Base-by-base conservation (phyloP, 2,888 invertebrate species). In the Scaeva pyrastri region DNA sequence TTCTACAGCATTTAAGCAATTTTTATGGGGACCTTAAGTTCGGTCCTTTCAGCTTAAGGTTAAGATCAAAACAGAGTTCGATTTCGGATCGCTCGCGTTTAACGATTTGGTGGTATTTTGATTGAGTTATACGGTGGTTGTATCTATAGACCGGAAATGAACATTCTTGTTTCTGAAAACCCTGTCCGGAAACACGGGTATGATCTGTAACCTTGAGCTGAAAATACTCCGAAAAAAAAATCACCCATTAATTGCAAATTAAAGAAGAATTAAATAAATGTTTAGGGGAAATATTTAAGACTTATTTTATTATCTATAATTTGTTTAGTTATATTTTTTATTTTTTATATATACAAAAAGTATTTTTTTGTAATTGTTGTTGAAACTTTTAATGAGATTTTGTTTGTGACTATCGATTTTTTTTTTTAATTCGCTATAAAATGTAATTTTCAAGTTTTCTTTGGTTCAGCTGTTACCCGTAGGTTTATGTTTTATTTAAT, bases 311-410 rank as follows among this genome's bases (percentile, higher is more conserved):
- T 77, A 68, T 50, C 39, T 50, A 72, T 74, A 48, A 64, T 70
- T 71, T 56, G 45, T 66, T n/a, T 48, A 64, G 1, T 23, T 23
- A 11, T 12, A 55, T 56, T 21, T 52, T 75, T 64, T 68, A 39
- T 36, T 71, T 77, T 76, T 58, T 68, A 12, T 78, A 72, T 83
- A 75, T 83, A 87, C 78, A 87, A 87, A 87, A 79, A 83, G 43
- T 72, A 21, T 72, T 80, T 68, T 73, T 52, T 76, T 84, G 73
- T 72, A 78, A 80, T 82, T 79, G 79, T 72, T 66, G 12, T 56
- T 52, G 64, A 64, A 62, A 41, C 16, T 48, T 70, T 23, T 31
- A 39, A 75, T 79, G 56, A 75, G 26, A 79, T 56, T 50, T 88
- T 80, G 31, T 41, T 88, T 80, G 60, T 77, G 72, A 72, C 60